Conservation (phyloP, 1,140 invertebrate genomes). For the Pemphigus obesinymphae region DNA sequence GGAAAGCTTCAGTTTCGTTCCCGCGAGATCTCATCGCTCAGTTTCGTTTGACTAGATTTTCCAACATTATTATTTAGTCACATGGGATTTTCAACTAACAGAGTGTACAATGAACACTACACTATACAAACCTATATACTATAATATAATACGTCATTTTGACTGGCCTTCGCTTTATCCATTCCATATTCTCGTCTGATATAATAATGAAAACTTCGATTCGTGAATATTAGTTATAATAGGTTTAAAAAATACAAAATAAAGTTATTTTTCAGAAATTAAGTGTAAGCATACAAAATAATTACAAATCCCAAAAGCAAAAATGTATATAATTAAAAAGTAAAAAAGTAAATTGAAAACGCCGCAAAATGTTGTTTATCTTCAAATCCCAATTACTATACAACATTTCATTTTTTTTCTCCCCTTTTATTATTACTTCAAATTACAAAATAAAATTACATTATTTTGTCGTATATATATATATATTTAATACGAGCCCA, state of each 20-base stretch:
- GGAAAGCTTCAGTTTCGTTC: background rate
- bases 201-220: background rate
- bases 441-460: too few species aligned
- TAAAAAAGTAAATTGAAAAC: background rate
- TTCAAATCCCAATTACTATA: background rate
- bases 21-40: constrained; percentile 7
- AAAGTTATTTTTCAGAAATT: too few species aligned
- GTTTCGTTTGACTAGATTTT: background rate
- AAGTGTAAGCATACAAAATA: background rate
- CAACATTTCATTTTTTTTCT: background rate
- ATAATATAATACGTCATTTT: too few species aligned
- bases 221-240: background rate
- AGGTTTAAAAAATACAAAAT: too few species aligned
- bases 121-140: too few species aligned
- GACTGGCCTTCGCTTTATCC: background rate
- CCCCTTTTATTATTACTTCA: too few species aligned
- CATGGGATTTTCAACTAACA: background rate
- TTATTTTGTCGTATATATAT: constrained; percentile 19
- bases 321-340: background rate
- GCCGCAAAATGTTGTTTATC: background rate
- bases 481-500: constrained; percentile 1
- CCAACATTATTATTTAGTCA: background rate
- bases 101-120: too few species aligned
- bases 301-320: background rate
- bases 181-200: background rate